Evolutionary conservation across 2,888 invertebrate species (phyloP), one percentile per base, ranked within the genome.

Genomic region (Oeneis ivallda): DNA sequence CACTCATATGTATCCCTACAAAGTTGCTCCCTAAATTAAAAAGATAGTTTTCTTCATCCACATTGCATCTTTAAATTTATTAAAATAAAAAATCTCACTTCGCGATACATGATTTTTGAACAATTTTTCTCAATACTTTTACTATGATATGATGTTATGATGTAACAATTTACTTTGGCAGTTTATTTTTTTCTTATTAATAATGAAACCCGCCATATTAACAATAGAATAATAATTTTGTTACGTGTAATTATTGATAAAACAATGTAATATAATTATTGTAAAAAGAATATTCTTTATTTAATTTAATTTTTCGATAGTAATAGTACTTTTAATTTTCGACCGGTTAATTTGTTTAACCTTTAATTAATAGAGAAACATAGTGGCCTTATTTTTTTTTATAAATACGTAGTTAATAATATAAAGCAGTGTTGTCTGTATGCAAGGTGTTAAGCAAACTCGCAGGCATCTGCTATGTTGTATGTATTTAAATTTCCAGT

Each of bases 401-500:
- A 7, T 43, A 15, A 45, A 57, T 56, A 39, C n/a, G 8, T 45
- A 45, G 11, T 13, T 43, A 43, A 26, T 57, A 26, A n/a, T 43
- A n/a, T n/a, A 58, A 32, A 15, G n/a, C 9, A 13, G 13, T 50
- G n/a, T 39, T 10, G 60, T 60, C 50, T 50, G 49, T 10, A 41
- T 61, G 60, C 50, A 39, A 19, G 41, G 41, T 41, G 17, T 41
- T 56, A 59, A 34, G 34, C 59, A 34, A 47, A 34, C 17, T 59
- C 11, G 34, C 59, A 47, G 47, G 15, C 9, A 47, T 15, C 34
- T 39, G 49, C 34, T 78, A 71, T 72, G 70, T 66, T 62, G 37
- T 61, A 57, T 76, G 37, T 61, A 57, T 76, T 72, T 70, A 86
- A 86, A 84, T 86, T 86, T 87, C 89, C 90, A 90, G 89, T 90